These are phyloP conservation scores for Chloroceryle amazona DNA, from an alignment of 2,797 vertebrate species.

Conservation along the genomic window DNA sequence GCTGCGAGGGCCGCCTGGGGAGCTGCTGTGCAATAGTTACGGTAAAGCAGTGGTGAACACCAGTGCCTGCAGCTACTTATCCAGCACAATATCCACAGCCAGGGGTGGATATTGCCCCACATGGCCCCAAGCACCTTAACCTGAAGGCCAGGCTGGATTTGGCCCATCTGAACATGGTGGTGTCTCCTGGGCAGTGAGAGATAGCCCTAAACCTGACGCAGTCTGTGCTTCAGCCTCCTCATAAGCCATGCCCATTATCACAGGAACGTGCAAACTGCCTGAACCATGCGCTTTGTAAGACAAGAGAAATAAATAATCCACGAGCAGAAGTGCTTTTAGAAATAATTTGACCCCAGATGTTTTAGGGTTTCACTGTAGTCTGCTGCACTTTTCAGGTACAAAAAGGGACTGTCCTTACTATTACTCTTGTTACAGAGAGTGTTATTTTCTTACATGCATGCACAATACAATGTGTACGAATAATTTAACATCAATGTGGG, in stretches of 20 bases:
- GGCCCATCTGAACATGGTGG: background rate
- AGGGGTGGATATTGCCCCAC: fast-evolving
- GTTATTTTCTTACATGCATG: slow-evolving; percentile 80
- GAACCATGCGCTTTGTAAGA: background rate
- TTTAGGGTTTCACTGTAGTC: slow-evolving; percentile 50
- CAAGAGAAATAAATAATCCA: background rate
- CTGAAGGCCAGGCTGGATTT: background rate
- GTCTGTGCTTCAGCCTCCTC: background rate
- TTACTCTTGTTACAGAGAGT: slow-evolving; percentile 81
- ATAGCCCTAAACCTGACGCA: background rate
- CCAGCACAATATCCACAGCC: fast-evolving
- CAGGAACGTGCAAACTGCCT: background rate
- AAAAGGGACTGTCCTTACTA: slow-evolving; percentile 75
- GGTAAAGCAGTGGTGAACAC: fast-evolving
- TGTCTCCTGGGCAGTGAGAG: background rate
- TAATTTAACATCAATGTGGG: slow-evolving; percentile 76
- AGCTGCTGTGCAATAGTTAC: background rate
- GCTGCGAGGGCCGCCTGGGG: fast-evolving
- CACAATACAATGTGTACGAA: slow-evolving; percentile 74
- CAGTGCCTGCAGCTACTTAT: fast-evolving
- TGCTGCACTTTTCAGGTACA: slow-evolving; percentile 77
- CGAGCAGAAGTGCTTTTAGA: slow-evolving; percentile 50
- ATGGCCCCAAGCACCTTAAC: background rate
- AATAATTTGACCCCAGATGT: slow-evolving; percentile 23
- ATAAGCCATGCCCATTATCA: background rate